A percentile compares a stretch with the other conserved stretches of the same genome.
Evolutionary conservation across 2,888 invertebrate species (phyloP).

Genomic region (Electrophaes corylata): DNA sequence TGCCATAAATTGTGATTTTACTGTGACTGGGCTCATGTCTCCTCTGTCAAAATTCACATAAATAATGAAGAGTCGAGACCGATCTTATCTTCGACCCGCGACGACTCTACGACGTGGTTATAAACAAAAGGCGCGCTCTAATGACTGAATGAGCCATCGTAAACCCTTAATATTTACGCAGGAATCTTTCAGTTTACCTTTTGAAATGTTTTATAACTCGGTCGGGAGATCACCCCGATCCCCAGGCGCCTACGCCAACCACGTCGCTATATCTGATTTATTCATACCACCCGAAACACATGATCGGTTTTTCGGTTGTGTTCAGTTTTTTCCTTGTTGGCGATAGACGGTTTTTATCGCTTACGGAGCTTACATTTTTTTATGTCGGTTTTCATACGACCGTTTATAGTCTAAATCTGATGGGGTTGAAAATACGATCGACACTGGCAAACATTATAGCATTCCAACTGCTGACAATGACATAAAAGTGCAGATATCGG

Average conservation of each 20-base stretch:
- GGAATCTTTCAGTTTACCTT: constrained; percentile 76
- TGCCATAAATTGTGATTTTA: constrained; percentile 79
- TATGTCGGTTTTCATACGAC: constrained; percentile 37
- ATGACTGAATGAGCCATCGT: constrained; percentile 81
- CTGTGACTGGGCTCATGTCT: constrained; percentile 58
- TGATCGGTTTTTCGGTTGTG: constrained; percentile 76
- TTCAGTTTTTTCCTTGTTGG: constrained; percentile 59
- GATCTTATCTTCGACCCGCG: constrained; percentile 72
- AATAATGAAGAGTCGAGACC: constrained; percentile 73
- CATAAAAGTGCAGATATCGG: constrained; percentile 70
- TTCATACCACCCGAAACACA: constrained; percentile 81
- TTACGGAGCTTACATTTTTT: constrained; percentile 42
- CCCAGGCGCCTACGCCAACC: constrained; percentile 71
- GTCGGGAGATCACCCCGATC: constrained; percentile 61
- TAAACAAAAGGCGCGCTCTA: constrained; percentile 77
- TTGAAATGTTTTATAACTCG: constrained; percentile 78
- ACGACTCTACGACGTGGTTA: constrained; percentile 72
- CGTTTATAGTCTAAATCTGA: constrained; percentile 32
- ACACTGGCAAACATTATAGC: constrained; percentile 35
- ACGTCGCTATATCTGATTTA: constrained; percentile 78
- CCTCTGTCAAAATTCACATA: constrained; percentile 81
- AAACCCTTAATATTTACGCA: constrained; percentile 81
- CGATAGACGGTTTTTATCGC: constrained; percentile 58
- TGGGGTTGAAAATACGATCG: constrained; percentile 36
- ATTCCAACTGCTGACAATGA: constrained; percentile 46